These are phyloP conservation scores for Zosterops hypoxanthus DNA, from an alignment of 2,113 vertebrate species.

Conservation along the genomic window DNA sequence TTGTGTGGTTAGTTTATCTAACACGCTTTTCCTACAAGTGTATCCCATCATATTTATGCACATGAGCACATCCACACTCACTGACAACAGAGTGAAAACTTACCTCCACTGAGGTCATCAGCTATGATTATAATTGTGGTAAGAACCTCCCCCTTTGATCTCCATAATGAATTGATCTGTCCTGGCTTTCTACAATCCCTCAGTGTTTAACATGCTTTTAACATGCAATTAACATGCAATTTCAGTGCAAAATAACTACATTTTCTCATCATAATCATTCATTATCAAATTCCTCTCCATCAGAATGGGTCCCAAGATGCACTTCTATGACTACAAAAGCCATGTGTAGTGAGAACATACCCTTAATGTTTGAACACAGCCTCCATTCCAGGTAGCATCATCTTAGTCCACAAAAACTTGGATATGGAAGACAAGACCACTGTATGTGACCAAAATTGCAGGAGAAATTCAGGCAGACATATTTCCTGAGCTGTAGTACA, in stretches of 20 bases:
- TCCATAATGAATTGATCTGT: not conserved
- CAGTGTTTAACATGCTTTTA: not conserved
- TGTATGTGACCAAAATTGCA: not conserved
- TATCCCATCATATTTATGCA: not conserved
- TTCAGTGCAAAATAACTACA: not conserved
- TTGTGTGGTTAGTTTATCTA: not conserved
- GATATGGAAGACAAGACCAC: not conserved
- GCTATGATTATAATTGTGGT: not conserved
- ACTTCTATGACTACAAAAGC: not conserved
- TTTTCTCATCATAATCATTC: not conserved
- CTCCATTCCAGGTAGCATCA: not conserved
- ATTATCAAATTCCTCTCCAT: not conserved
- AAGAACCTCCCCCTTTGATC: not conserved
- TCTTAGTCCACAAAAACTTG: not conserved
- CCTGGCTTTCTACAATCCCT: not conserved
- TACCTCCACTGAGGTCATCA: not conserved
- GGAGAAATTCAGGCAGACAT: not conserved
- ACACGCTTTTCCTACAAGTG: not conserved
- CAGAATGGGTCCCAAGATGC: not conserved
- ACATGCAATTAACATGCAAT: too few species aligned
- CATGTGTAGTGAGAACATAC: rapidly evolving
- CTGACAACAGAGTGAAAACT: not conserved
- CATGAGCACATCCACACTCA: not conserved
- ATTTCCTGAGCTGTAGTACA: not conserved
- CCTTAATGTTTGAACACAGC: not conserved